Base-by-base conservation (phyloP, 2,113 vertebrate genomes). In the Rhipidura dahli region DNA sequence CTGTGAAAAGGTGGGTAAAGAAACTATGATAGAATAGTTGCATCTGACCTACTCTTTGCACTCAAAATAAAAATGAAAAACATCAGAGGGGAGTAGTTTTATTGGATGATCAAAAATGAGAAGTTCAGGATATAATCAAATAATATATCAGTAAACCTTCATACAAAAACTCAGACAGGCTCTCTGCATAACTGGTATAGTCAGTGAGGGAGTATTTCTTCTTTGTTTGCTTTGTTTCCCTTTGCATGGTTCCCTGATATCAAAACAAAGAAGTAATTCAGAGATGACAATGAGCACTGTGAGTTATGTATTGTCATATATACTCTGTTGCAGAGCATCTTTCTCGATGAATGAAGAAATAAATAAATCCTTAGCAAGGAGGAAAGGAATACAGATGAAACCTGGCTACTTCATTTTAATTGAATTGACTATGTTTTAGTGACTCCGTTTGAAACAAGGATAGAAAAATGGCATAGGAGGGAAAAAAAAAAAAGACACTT, bases 251-350 rank as follows among this genome's bases (percentile, higher is more conserved):
- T 95, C 28, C 11, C n/a, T 63, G 72, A 90, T 76, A 91, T 54
- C 72, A 89, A 91, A 91, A 27, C 24, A 93, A 86, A 75, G 37
- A 51, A 91, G 30, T 60, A 96, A 93, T 79, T 91, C 73, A 42
- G 69, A 78, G 39, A 82, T 56, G 14, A 78, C 86, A 92, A 60
- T 35, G 53, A 54, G 31, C 57, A 71, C 14, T 75, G 33, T 22
- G 64, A 80, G 31, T 70, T 94, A 35, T 42, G 18, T 64, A 83
- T 96, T 86, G 49, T 89, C 81, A 69, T 61, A 60, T 39, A 59
- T 8, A 73, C 31, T 59, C 54, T 68, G 37, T 35, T 65, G n/a
- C 39, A 95, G 44, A 65, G 39, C 13, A 78, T 35, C 33, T 82
- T 86, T 88, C 65, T 66, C 61, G 75, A 42, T 81, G 33, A 90